Evolutionary conservation across 2,888 invertebrate genomes (phyloP).

Genomic region (Branchellion lobata): DNA sequence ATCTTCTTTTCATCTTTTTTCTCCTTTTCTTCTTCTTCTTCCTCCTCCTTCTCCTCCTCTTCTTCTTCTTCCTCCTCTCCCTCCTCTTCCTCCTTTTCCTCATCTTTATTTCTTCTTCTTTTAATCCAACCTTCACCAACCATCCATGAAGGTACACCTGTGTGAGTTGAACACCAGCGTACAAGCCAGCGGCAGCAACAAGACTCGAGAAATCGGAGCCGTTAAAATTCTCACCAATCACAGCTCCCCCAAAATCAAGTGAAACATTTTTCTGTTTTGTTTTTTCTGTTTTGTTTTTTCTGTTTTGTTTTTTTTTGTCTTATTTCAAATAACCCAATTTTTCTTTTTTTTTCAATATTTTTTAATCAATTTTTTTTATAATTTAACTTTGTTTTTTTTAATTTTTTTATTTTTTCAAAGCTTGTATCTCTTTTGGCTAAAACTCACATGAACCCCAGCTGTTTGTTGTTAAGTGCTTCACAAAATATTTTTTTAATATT

Average conservation of each 20-base stretch:
- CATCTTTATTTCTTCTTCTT: no score
- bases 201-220: conserved; percentile 67
- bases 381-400: background rate
- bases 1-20: no score
- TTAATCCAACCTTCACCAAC: no score
- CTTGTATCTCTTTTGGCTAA: background rate
- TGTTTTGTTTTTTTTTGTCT: background rate
- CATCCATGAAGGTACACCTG: conserved; percentile 69
- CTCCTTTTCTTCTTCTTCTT: no score
- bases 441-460: no score
- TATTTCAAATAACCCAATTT: background rate
- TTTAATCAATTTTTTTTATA: background rate
- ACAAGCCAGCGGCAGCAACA: background rate
- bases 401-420: background rate
- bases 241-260: conserved; percentile 73
- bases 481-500: no score
- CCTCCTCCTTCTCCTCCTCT: no score
- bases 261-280: background rate
- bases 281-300: background rate
- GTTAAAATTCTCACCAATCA: conserved; percentile 81
- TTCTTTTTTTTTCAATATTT: background rate
- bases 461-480: no score
- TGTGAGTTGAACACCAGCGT: conserved; percentile 69
- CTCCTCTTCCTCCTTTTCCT: no score
- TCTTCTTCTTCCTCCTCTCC: no score